Conservation (phyloP, 1,140 invertebrate species). For the Armadillidium nasatum region DNA sequence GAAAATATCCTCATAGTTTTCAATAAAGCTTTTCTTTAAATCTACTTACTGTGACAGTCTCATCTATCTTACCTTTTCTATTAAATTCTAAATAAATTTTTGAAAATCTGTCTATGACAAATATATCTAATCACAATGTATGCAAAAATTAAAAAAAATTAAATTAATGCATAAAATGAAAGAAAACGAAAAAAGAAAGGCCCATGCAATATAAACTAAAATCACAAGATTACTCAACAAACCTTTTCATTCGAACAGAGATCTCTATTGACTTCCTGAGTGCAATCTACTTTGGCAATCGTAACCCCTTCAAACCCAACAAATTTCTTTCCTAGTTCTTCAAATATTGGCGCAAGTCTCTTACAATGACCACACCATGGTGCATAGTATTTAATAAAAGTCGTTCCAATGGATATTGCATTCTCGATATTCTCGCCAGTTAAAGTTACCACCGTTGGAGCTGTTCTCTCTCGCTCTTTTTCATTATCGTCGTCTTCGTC, state of each 20-base stretch:
- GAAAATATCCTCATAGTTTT: too few relatives aligned
- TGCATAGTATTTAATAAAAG: conserved; percentile 55
- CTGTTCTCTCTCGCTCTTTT: conserved; percentile 46
- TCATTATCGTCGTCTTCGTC: conserved; percentile 37
- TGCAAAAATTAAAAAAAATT: too few relatives aligned
- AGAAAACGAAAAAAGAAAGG: too few relatives aligned
- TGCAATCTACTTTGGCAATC: conserved; percentile 69
- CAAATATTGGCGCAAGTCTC: conserved; percentile 64
- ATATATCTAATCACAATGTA: too few relatives aligned
- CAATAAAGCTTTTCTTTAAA: too few relatives aligned
- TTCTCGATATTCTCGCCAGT: conserved; percentile 67
- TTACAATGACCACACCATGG: conserved; percentile 70
- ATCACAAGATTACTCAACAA: too few relatives aligned
- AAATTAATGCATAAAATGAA: too few relatives aligned
- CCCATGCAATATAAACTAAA: too few relatives aligned
- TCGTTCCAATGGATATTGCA: conserved; percentile 60
- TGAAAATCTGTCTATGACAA: too few relatives aligned
- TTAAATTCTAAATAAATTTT: too few relatives aligned
- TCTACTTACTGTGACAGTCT: too few relatives aligned
- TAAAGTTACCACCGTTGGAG: conserved; percentile 54
- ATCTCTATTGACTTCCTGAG: conserved; percentile 52
- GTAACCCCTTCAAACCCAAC: conserved; percentile 53
- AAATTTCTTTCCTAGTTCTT: conserved; percentile 64
- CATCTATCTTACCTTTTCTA: too few relatives aligned
- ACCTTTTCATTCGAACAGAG: conserved; percentile 62